Percentiles rank a stretch among this genome's conserved stretches.
phyloP scores from a whole-genome alignment of 2,113 vertebrate genomes.

The Dascyllus trimaculatus region DNA sequence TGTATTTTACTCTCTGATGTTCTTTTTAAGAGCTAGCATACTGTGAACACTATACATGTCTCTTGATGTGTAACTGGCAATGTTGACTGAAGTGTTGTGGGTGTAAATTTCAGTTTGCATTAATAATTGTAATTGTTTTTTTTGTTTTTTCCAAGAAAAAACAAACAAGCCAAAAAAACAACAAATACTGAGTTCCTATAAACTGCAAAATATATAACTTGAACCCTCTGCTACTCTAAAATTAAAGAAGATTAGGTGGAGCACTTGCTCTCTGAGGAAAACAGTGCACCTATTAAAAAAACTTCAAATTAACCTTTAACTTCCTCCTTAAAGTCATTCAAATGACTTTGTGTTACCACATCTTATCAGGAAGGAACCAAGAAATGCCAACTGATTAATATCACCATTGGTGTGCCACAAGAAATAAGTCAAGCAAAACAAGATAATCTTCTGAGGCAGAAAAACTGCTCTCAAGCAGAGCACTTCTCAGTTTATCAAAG shows the following conservation, averaged over 20 bases:
- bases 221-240: background rate
- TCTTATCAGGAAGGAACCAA: conserved; percentile 46
- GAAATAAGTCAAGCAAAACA: conserved; percentile 42
- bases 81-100: background rate
- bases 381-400: conserved; percentile 20
- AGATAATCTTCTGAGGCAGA: background rate
- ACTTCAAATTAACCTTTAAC: conserved; percentile 42
- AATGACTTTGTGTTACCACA: background rate
- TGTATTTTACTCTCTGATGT: background rate
- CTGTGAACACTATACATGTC: background rate
- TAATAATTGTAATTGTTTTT: background rate
- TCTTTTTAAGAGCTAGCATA: background rate
- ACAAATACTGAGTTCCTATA: background rate
- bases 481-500: background rate
- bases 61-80: background rate
- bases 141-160: too few species aligned
- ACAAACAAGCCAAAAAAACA: too few species aligned
- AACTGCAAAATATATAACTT: background rate
- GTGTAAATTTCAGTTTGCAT: background rate
- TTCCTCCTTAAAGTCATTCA: conserved; percentile 29
- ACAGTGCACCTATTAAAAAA: conserved; percentile 2
- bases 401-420: background rate
- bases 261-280: conserved; percentile 1
- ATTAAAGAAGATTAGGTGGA: background rate
- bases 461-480: background rate